Evolutionary conservation across 2,113 vertebrate genomes (phyloP), one percentile per base, ranked within the genome.

Genomic region (Prunella himalayana): DNA sequence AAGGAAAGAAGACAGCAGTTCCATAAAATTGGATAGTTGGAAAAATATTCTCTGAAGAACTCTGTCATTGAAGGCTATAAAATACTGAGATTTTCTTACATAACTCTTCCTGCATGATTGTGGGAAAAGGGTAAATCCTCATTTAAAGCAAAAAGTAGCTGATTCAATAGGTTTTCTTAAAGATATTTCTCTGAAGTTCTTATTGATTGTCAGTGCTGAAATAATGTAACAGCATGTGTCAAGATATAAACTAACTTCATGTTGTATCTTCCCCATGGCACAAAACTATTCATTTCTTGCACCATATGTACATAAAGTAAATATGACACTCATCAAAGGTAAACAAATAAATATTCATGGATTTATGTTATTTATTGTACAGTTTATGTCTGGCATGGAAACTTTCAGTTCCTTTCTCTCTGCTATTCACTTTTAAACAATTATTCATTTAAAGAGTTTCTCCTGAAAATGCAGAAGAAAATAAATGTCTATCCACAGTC

Each of bases 391-490:
- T 90, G 30, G 30, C 30, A 78, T 59, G 44, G 33, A 92, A 93
- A 87, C 61, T 96, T 95, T 83, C 24, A 57, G 8, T 90, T 94
- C 28, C 13, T 84, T 95, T 96, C 44, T 64, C 65, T 90, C 65
- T 39, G 13, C 41, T 94, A 81, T 63, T 94, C 18, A 49, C 73
- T 96, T 97, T 93, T 84, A 23, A 68, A 92, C 60, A 94, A 92
- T 95, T 97, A 90, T 95, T 97, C 47, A 87, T 96, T 94, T 92
- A 96, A 97, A 82, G 88, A 90, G 12, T 16, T 64, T 95, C 81
- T 88, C 77, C 82, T 95, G 83, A 97, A 97, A 97, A 97, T 96
- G 65, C 72, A 54, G 77, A 60, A 97, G 82, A 96, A 96, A 97
- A 97, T 94, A 95, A 96, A 94, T 95, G 59, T 96, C 92, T 95